Percentiles rank a stretch among this genome's conserved stretches.
Conservation (phyloP, 2,888 invertebrate genomes). For the Agapetus fuscipes region DNA sequence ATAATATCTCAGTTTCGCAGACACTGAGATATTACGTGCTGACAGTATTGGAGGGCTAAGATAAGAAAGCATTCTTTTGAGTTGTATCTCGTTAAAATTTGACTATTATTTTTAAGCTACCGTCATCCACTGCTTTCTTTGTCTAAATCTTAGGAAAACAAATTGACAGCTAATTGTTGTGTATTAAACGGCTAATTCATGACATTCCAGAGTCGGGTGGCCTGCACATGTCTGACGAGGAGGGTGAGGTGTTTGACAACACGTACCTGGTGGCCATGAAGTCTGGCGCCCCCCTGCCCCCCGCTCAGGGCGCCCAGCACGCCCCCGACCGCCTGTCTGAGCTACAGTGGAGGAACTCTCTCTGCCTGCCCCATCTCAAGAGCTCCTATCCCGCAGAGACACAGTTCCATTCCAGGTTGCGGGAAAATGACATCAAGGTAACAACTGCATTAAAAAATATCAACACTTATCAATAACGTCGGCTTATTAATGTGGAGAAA, state of each 20-base stretch:
- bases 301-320: conserved; percentile 21
- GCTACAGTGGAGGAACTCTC: conserved; percentile 68
- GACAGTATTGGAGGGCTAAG: too few species aligned
- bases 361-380: conserved; percentile 76
- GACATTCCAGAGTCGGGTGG: conserved; percentile 35
- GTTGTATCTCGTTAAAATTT: too few species aligned
- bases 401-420: conserved; percentile 51
- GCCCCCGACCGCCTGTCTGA: conserved; percentile 48
- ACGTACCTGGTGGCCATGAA: conserved; percentile 63
- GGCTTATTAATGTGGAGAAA: too few species aligned
- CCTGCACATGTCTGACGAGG: conserved; percentile 74
- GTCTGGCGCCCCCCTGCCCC: conserved; percentile 43
- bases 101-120: too few species aligned
- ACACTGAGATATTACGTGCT: too few species aligned
- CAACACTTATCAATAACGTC: too few species aligned
- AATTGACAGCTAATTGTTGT: too few species aligned
- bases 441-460: too few species aligned
- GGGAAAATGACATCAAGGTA: conserved; percentile 61
- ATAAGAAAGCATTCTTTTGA: too few species aligned
- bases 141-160: too few species aligned
- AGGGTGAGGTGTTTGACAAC: conserved; percentile 75
- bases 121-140: too few species aligned
- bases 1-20: too few species aligned
- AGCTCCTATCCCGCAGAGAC: conserved; percentile 78
- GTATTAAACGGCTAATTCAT: neutral